Evolutionary conservation across 2,888 invertebrate species (phyloP).

Genomic region (Gryllus longicercus): DNA sequence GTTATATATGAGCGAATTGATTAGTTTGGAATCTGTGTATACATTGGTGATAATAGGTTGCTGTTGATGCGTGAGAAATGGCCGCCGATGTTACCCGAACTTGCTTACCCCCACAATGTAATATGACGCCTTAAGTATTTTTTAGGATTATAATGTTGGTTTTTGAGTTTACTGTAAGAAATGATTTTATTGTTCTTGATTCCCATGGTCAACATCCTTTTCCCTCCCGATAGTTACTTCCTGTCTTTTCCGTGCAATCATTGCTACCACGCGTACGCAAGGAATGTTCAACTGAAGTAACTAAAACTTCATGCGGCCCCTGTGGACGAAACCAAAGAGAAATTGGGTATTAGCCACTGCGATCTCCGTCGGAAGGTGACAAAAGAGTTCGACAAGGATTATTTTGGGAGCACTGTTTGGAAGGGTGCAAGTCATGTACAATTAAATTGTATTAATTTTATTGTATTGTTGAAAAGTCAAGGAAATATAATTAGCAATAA

Average conservation of each 20-base stretch:
- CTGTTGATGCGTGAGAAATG: background rate
- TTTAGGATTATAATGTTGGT: no score
- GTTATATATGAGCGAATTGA: background rate
- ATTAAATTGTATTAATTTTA: constrained; percentile 8
- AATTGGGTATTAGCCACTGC: background rate
- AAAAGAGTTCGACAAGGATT: background rate
- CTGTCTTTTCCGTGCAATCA: background rate
- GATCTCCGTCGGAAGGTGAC: background rate
- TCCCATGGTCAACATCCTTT: background rate
- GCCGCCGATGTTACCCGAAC: background rate
- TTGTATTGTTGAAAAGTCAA: constrained; percentile 6
- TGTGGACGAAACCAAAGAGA: constrained; percentile 7
- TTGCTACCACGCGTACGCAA: background rate
- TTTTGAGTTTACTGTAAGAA: no score
- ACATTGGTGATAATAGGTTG: background rate
- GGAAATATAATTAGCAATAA: constrained; percentile 7
- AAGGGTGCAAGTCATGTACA: constrained; percentile 11
- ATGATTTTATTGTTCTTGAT: no score
- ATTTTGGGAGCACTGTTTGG: background rate
- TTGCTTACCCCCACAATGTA: no score
- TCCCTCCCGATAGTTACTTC: background rate
- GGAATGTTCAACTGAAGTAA: background rate
- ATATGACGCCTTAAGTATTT: no score
- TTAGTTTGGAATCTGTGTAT: background rate
- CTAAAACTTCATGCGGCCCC: background rate